Base-by-base conservation (phyloP, 2,113 vertebrate species). In the Xyliphius kryptos region DNA sequence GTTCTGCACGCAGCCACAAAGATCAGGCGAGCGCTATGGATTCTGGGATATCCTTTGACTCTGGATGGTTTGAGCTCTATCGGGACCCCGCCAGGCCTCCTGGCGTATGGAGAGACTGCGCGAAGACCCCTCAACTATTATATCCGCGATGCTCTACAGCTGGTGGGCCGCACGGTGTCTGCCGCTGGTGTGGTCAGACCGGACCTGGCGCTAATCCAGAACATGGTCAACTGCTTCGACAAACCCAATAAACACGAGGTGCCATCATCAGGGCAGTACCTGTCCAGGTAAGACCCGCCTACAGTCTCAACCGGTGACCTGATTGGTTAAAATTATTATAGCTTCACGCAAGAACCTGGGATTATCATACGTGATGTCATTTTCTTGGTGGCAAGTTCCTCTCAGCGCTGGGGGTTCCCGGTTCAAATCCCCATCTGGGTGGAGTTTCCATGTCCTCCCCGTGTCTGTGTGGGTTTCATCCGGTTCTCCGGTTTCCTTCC, bases 21-120 rank as follows among this genome's bases (percentile, higher is more conserved):
- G 12, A 17, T 83, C 3, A 81, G 88, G 7, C 74, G 87, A 21
- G 64, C 70, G 0, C 76, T 61, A 0, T 97, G 95, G 95, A 63
- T 97, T 62, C 81, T 94, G 84, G 95, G 93, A 66, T 88, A 89
- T 4, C 93, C 93, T 0, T 81, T 95, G 63, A 86, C 84, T 0
- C 70, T 89, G 0, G 76, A 86, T 0, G 89, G 88, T 0, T 84
- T 97, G 62, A 91, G 91, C 75, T 90, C 88, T 0, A 71, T 89
- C 0, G 91, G 90, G 9, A 82, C 95, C 63, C 93, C 95, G 0
- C 80, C 79, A 0, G 92, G 94, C 20, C 79, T 98, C 8, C 68
- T 98, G 51, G 95, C 94, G 0, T 91, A 91, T 0, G 95, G 95
- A 0, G 91, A 95, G 79, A 83, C 89, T 2, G 82, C 78, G 16